phyloP scores from a whole-genome alignment of 2,113 vertebrate species.

The Lynx canadensis region DNA sequence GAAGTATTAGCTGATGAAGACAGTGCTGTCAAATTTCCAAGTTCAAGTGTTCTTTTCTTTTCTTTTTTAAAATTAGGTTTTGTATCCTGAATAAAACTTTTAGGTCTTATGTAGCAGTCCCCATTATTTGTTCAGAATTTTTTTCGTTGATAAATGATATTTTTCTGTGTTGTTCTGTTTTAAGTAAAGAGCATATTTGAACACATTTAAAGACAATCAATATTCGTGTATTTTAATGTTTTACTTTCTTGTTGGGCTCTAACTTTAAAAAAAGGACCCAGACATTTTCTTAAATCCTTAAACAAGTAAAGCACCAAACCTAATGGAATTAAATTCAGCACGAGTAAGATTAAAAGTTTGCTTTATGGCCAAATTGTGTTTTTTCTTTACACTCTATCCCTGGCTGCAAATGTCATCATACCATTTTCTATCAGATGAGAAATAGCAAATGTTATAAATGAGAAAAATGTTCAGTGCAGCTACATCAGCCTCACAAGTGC shows the following conservation, averaged over 20 bases:
- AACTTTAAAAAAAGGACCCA: neutral
- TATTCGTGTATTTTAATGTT: neutral
- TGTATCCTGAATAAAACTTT: neutral
- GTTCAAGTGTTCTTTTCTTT: neutral
- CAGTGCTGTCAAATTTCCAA: neutral
- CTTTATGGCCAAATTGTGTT: neutral
- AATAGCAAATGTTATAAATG: slow-evolving; percentile 42
- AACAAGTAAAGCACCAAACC: neutral
- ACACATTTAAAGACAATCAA: neutral
- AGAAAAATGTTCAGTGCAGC: neutral
- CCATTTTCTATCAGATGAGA: neutral
- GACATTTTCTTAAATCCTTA: neutral
- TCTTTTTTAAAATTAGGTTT: neutral
- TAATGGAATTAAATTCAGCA: neutral
- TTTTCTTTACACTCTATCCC: neutral
- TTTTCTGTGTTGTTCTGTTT: slow-evolving; percentile 1
- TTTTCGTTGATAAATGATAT: neutral
- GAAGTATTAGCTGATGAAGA: neutral
- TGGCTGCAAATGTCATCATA: neutral
- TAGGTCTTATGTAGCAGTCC: neutral
- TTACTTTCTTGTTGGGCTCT: neutral
- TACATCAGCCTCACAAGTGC: neutral
- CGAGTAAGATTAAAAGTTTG: slow-evolving; percentile 14
- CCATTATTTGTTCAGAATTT: slow-evolving; percentile 14
- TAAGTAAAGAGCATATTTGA: neutral